A percentile compares a stretch with the other conserved stretches of the same genome.
Conservation (phyloP, 92 coral and sea anemone genomes). For the Epizoanthus illoricatus region DNA sequence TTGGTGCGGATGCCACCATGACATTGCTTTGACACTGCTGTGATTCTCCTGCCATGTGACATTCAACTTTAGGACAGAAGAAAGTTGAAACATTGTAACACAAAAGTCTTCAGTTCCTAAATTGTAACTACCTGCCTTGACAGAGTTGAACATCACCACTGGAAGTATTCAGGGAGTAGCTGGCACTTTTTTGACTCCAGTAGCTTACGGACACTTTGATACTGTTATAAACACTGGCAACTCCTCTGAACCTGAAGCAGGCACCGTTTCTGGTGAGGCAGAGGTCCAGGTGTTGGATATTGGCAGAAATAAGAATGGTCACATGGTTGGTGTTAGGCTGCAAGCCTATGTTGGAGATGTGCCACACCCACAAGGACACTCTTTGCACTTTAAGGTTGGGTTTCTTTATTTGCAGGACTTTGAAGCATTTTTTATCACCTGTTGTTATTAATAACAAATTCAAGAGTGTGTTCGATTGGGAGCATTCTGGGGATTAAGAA, state of each 20-base stretch:
- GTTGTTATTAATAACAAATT: too few species aligned
- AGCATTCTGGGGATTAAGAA: too few species aligned
- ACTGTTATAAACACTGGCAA: slow-evolving; percentile 53
- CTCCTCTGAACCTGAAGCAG: slow-evolving; percentile 37
- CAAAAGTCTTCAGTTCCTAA: not conserved
- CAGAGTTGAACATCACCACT: slow-evolving; percentile 67
- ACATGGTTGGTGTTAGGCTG: slow-evolving; percentile 19
- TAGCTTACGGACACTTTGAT: slow-evolving; percentile 50
- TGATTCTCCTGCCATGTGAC: too few species aligned
- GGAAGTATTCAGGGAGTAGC: slow-evolving; percentile 43
- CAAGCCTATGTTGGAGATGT: slow-evolving; percentile 39
- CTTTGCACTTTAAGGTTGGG: slow-evolving; percentile 37
- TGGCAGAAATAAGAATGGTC: slow-evolving; percentile 36
- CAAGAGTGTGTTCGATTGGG: not conserved
- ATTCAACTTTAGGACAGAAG: too few species aligned
- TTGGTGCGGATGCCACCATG: too few species aligned
- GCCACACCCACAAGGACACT: slow-evolving; percentile 17
- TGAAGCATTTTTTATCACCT: not conserved
- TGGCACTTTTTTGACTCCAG: slow-evolving; percentile 28
- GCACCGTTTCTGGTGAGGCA: slow-evolving; percentile 40
- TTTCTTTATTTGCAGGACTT: not conserved
- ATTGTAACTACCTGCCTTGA: not conserved
- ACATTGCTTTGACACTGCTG: too few species aligned
- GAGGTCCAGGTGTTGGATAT: slow-evolving; percentile 46
- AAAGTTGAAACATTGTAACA: too few species aligned